Evolutionary conservation across 2,797 vertebrate species (phyloP).

Genomic region (Acipenser oxyrinchus): DNA sequence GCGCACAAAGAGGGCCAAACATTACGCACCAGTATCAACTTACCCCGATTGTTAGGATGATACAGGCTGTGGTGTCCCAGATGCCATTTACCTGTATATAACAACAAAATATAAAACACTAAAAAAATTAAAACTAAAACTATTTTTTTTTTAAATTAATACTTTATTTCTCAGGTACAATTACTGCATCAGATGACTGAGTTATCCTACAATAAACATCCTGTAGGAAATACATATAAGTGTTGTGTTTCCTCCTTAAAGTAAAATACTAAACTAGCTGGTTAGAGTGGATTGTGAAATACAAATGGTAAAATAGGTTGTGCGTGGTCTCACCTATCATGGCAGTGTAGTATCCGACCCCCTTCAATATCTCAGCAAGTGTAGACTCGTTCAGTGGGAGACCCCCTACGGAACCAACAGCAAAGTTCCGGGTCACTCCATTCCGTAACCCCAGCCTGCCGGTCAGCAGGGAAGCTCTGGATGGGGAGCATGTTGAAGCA

Average conservation of each 20-base stretch:
- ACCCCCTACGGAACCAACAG: conserved; percentile 67
- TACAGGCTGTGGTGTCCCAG: conserved; percentile 78
- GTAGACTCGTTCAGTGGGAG: conserved; percentile 86
- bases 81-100: conserved; percentile 84
- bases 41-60: conserved; percentile 77
- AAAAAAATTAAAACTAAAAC: conserved; percentile 1
- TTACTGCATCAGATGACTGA: not conserved
- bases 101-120: not conserved
- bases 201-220: not conserved
- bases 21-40: conserved; percentile 21
- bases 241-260: not conserved
- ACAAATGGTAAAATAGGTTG: conserved; percentile 9
- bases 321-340: conserved; percentile 62
- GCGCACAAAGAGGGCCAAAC: not conserved
- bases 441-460: conserved; percentile 83
- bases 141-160: not conserved
- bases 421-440: conserved; percentile 91
- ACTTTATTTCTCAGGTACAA: not conserved
- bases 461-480: conserved; percentile 84
- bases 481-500: conserved; percentile 90
- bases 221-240: not conserved
- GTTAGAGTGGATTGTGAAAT: not conserved
- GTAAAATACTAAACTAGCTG: too few relatives aligned
- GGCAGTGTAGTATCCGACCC: conserved; percentile 75
- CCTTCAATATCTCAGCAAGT: conserved; percentile 69